These are phyloP conservation scores for Epinephelus cyanopodus DNA, from an alignment of 2,113 vertebrate species.

Conservation along the genomic window DNA sequence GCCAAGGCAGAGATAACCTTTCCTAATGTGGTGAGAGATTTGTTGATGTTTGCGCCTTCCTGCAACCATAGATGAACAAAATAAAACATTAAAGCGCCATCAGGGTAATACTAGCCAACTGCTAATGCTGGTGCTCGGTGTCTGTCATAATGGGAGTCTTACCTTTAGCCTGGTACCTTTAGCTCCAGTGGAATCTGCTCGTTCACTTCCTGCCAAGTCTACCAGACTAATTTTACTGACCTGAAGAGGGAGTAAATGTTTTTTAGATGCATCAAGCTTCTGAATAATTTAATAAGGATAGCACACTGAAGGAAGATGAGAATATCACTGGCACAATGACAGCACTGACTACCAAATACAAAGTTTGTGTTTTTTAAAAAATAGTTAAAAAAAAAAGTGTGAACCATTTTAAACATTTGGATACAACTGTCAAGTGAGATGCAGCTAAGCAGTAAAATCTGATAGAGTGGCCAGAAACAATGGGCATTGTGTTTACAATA, in stretches of 20 bases:
- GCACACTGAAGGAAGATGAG: neutral
- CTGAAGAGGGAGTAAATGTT: slow-evolving; percentile 78
- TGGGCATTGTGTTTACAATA: slow-evolving; percentile 66
- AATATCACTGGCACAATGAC: neutral
- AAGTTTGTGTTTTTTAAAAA: neutral
- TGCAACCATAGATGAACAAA: slow-evolving; percentile 74
- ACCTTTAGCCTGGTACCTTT: slow-evolving; percentile 98
- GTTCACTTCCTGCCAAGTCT: slow-evolving; percentile 96
- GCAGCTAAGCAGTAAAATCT: slow-evolving; percentile 54
- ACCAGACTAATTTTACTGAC: slow-evolving; percentile 99
- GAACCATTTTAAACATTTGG: slow-evolving; percentile 25
- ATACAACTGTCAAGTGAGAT: slow-evolving; percentile 38
- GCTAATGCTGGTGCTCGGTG: neutral
- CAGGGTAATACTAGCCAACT: neutral
- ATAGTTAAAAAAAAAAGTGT: neutral
- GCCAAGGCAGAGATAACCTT: slow-evolving; percentile 99
- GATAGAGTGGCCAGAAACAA: slow-evolving; percentile 71
- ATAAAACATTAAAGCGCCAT: slow-evolving; percentile 5
- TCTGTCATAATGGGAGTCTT: slow-evolving; percentile 21
- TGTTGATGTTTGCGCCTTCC: slow-evolving; percentile 99
- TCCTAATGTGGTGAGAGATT: slow-evolving; percentile 97
- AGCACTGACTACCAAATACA: neutral
- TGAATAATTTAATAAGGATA: slow-evolving; percentile 17
- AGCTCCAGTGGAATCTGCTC: slow-evolving; percentile 98
- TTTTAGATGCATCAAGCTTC: slow-evolving; percentile 25